Base-by-base conservation (phyloP, 2,888 invertebrate species). In the Merodon equestris region DNA sequence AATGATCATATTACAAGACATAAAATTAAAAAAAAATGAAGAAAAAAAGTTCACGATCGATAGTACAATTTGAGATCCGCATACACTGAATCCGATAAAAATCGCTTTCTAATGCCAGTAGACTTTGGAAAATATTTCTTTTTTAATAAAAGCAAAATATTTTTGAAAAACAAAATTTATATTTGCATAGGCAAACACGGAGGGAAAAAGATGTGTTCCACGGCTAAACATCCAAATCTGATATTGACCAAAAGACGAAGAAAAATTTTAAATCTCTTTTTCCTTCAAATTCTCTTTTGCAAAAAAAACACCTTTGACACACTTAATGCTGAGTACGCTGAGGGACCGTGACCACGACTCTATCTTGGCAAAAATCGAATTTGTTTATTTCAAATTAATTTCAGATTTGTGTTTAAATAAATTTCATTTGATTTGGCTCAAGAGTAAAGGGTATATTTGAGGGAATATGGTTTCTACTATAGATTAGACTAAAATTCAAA, bases 1-100 rank as follows among this genome's bases (percentile, higher is more conserved):
- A 79, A 74, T 70, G 68, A 74, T 68, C 57, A 44, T 27, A 4
- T 27, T 27, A 63, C 68, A 70, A 56, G 48, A 57, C 53, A 67
- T 13, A 44, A 56, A 63, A 57, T 19, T 53, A 34, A 48, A 64
- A 54, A 27, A 63, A 64, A 48, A 64, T 38, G 44, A n/a, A n/a
- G n/a, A n/a, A n/a, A n/a, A n/a, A n/a, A n/a, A n/a, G n/a, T n/a
- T n/a, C n/a, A n/a, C n/a, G n/a, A n/a, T n/a, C n/a, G n/a, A n/a
- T n/a, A n/a, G n/a, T n/a, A n/a, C n/a, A n/a, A 67, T 66, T 66
- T 72, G 53, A n/a, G 34, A 70, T 15, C 51, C 44, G 50, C 60
- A 70, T 72, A 51, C 53, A 70, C 57, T 50, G 45, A 14, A 17
- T 44, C 18, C 38, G 3, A 13, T 4, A 38, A 42, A 44, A 61